These are phyloP conservation scores for Rhinatrema bivittatum DNA, from an alignment of 2,797 vertebrate genomes.

Conservation along the genomic window DNA sequence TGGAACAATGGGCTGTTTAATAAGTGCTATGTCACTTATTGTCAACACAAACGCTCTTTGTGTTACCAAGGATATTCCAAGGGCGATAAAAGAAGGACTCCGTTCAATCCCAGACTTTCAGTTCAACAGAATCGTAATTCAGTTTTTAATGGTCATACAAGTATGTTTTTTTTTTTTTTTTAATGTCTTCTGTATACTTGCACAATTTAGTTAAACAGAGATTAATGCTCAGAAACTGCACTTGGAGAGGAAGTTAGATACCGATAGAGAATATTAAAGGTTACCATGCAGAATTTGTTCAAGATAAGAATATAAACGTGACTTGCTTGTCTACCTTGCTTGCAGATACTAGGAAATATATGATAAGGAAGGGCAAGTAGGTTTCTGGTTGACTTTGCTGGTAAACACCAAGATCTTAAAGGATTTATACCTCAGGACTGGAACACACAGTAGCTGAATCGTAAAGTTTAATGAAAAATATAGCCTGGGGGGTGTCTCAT, in stretches of 20 bases:
- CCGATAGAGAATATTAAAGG: slow-evolving; percentile 34
- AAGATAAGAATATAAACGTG: slow-evolving; percentile 37
- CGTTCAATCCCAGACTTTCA: too few relatives aligned
- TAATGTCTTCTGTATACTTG: slow-evolving; percentile 17
- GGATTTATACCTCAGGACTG: too few relatives aligned
- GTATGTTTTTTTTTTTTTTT: slow-evolving; percentile 33
- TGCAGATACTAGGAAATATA: too few relatives aligned
- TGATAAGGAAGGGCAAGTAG: too few relatives aligned
- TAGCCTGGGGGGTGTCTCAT: too few relatives aligned
- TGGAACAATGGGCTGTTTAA: slow-evolving; percentile 47
- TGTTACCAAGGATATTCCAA: slow-evolving; percentile 43
- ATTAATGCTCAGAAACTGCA: slow-evolving; percentile 10
- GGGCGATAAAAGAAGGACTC: slow-evolving; percentile 45
- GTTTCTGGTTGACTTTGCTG: too few relatives aligned
- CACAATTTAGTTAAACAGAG: slow-evolving; percentile 20
- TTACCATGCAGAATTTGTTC: slow-evolving; percentile 45
- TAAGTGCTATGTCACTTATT: slow-evolving; percentile 47
- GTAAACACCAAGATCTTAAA: too few relatives aligned
- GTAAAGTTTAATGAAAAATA: too few relatives aligned
- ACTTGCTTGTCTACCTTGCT: slow-evolving; percentile 25
- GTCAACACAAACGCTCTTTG: slow-evolving; percentile 51
- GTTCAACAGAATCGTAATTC: slow-evolving; percentile 32
- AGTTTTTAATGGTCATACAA: slow-evolving; percentile 35
- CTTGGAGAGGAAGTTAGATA: slow-evolving; percentile 26
- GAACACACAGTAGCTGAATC: too few relatives aligned